These are phyloP conservation scores for Oostethus manadensis DNA, from an alignment of 2,113 vertebrate genomes.

Conservation along the genomic window DNA sequence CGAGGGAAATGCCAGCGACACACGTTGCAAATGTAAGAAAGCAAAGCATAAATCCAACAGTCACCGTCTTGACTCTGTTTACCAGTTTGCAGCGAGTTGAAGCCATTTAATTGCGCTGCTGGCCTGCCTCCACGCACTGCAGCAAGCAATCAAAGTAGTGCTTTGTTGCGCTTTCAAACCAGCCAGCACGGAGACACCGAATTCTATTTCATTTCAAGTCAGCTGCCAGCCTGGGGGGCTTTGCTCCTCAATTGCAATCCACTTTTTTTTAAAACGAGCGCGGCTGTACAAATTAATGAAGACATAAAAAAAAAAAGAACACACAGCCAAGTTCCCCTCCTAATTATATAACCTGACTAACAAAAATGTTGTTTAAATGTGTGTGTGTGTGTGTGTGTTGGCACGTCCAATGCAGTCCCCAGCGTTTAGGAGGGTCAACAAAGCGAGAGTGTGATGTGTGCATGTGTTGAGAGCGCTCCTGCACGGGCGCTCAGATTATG, in stretches of 20 bases:
- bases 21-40: neutral
- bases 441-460: constrained; percentile 14
- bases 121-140: constrained; percentile 23
- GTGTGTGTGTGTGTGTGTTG: neutral
- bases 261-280: neutral
- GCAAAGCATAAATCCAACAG: neutral
- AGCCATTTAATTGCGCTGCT: constrained; percentile 8
- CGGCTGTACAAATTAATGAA: constrained; percentile 51
- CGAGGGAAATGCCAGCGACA: constrained; percentile 2
- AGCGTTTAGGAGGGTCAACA: constrained; percentile 39
- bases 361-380: neutral
- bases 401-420: neutral
- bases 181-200: constrained; percentile 26
- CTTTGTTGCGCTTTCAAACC: constrained; percentile 41
- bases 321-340: constrained; percentile 26
- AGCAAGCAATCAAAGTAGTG: constrained; percentile 38
- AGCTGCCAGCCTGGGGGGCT: constrained; percentile 41
- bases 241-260: constrained; percentile 42
- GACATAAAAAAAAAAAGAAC: constrained; percentile 52
- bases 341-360: constrained; percentile 27
- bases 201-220: constrained; percentile 48
- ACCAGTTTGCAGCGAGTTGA: neutral
- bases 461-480: constrained; percentile 31
- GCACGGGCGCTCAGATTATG: constrained; percentile 63
- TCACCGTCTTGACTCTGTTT: neutral